Conservation (phyloP, 2,113 vertebrate genomes). For the Sula dactylatra region DNA sequence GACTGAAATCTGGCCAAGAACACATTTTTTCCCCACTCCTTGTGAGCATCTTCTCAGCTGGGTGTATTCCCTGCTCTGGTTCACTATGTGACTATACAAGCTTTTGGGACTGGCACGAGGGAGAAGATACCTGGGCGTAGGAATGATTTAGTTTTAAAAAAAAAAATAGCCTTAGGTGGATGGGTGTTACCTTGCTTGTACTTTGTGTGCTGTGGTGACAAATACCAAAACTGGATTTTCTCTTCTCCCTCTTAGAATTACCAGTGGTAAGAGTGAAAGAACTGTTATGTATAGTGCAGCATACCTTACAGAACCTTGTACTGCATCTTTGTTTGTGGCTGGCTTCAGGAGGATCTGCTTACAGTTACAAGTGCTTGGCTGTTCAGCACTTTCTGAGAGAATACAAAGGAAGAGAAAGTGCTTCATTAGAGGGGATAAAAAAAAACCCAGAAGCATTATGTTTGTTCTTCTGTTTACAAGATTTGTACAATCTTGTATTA, state of each 20-base stretch:
- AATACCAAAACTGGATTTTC: neutral
- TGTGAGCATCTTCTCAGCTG: neutral
- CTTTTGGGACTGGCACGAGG: neutral
- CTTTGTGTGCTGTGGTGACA: neutral
- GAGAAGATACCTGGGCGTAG: neutral
- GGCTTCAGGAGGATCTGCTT: neutral
- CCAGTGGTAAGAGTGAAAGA: neutral
- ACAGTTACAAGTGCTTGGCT: neutral
- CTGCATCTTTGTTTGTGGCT: neutral
- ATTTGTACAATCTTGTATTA: neutral
- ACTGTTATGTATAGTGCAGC: neutral
- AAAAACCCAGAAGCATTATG: accelerated
- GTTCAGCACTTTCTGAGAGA: neutral
- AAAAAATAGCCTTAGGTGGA: neutral
- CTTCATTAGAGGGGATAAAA: neutral
- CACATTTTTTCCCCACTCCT: neutral
- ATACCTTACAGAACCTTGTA: neutral
- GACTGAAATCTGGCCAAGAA: neutral
- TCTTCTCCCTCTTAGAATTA: neutral
- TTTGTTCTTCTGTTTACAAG: neutral
- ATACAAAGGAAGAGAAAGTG: neutral
- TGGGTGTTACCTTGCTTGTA: neutral
- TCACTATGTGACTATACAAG: neutral
- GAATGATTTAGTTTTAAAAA: neutral
- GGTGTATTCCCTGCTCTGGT: neutral